phyloP scores from a whole-genome alignment of 1,140 invertebrate species.

The Lepidurus couesii region DNA sequence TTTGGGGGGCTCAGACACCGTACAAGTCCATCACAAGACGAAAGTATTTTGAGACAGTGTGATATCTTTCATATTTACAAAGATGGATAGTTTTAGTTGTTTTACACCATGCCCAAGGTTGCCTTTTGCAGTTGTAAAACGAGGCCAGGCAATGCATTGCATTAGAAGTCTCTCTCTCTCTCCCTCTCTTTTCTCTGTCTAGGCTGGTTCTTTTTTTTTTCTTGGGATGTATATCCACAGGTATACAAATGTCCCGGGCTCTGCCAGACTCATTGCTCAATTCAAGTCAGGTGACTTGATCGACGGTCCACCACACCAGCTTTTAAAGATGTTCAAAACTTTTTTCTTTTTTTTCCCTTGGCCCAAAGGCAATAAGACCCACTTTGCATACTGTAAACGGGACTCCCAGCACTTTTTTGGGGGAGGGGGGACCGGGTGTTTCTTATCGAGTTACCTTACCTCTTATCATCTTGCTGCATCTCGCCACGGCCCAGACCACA shows the following conservation, averaged over 20 bases:
- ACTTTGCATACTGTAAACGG: constrained; percentile 14
- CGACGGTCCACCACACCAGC: constrained; percentile 10
- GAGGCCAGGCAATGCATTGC: constrained; percentile 13
- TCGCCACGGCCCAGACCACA: background rate
- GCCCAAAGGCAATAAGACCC: constrained; percentile 13
- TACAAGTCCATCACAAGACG: background rate
- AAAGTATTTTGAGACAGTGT: background rate
- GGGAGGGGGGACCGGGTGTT: background rate
- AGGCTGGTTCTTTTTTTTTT: background rate
- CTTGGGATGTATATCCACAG: background rate
- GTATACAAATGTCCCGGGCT: constrained; percentile 11
- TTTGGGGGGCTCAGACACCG: background rate
- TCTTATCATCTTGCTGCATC: constrained; percentile 18
- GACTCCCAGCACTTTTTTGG: constrained; percentile 2
- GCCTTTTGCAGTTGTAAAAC: constrained; percentile 11
- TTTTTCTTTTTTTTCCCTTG: background rate
- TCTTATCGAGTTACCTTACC: constrained; percentile 22
- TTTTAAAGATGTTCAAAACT: background rate
- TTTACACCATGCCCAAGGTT: background rate
- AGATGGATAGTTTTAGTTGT: constrained; percentile 8
- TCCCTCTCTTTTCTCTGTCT: background rate
- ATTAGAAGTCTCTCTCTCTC: background rate
- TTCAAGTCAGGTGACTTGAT: constrained; percentile 22
- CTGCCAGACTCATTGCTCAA: constrained; percentile 15
- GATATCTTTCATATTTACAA: constrained; percentile 16